A percentile compares a stretch with the other conserved stretches of the same genome.
phyloP scores from a whole-genome alignment of 2,888 invertebrate genomes.

The Caprella mutica region DNA sequence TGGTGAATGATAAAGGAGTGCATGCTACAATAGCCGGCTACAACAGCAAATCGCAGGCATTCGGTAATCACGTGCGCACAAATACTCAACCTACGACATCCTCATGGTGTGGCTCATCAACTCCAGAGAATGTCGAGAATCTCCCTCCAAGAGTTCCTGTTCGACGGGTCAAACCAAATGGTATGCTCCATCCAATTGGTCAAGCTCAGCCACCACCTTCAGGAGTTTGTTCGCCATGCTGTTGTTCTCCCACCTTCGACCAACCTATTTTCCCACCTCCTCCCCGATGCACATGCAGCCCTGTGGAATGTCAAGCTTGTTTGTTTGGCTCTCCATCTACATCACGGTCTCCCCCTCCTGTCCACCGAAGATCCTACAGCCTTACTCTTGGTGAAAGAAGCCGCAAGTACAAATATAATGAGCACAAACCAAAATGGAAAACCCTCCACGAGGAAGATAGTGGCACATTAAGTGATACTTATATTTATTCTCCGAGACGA shows the following conservation, averaged over 20 bases:
- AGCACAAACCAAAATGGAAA: slow-evolving; percentile 5
- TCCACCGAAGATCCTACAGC: background rate
- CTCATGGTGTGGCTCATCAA: no score
- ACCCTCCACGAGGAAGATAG: background rate
- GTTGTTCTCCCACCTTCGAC: slow-evolving; percentile 5
- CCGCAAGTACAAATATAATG: background rate
- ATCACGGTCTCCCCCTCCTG: background rate
- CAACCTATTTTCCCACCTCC: background rate
- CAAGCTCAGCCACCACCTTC: no score
- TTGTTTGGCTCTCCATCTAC: background rate
- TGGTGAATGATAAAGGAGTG: no score
- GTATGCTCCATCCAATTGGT: no score
- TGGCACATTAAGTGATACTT: slow-evolving; percentile 3
- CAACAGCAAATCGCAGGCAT: no score
- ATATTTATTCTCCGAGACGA: slow-evolving; percentile 1
- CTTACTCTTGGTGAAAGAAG: background rate
- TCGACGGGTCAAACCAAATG: no score
- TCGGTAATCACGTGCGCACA: no score
- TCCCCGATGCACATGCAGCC: slow-evolving; percentile 1
- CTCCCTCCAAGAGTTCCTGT: no score
- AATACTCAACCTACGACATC: no score
- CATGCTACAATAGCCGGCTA: no score
- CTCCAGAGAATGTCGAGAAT: no score
- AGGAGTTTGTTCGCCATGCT: slow-evolving; percentile 8
- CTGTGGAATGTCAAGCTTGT: slow-evolving; percentile 5